These are phyloP conservation scores for Plecturocebus donacophilus DNA, from an alignment of 2,113 vertebrate genomes.

Conservation along the genomic window DNA sequence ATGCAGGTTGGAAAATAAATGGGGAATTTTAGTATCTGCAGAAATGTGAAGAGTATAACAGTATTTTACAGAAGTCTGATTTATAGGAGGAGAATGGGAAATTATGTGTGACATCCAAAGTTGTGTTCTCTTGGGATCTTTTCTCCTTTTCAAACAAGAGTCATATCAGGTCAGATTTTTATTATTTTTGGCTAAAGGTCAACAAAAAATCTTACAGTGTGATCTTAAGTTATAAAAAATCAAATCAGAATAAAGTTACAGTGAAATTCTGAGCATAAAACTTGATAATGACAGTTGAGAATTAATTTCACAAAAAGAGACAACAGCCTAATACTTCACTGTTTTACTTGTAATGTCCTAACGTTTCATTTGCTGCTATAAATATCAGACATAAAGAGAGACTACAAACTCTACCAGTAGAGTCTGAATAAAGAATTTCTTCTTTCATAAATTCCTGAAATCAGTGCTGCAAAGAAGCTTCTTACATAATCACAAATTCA, in stretches of 20 bases:
- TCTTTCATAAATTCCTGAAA: conserved; percentile 24
- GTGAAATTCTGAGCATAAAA: conserved; percentile 31
- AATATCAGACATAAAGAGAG: neutral
- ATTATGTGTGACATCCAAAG: conserved; percentile 77
- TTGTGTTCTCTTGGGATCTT: conserved; percentile 70
- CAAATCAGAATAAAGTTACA: conserved; percentile 40
- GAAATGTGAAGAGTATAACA: conserved; percentile 79
- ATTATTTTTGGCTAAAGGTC: conserved; percentile 74
- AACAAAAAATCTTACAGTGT: conserved; percentile 56
- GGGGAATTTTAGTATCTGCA: conserved; percentile 75
- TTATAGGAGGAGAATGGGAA: conserved; percentile 72
- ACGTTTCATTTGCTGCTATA: neutral
- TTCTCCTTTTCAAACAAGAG: conserved; percentile 69
- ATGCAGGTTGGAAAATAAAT: conserved; percentile 74
- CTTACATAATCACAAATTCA: neutral
- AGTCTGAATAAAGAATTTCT: conserved; percentile 7
- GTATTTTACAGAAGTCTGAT: conserved; percentile 74
- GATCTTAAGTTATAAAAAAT: conserved; percentile 59
- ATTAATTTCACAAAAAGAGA: conserved; percentile 28
- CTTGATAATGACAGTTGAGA: neutral
- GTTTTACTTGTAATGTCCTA: neutral
- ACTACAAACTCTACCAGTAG: neutral
- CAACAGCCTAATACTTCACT: neutral
- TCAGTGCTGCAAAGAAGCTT: neutral
- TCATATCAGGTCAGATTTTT: conserved; percentile 69